Conservation (phyloP, 2,888 invertebrate species). For the Clusia tigrina region DNA sequence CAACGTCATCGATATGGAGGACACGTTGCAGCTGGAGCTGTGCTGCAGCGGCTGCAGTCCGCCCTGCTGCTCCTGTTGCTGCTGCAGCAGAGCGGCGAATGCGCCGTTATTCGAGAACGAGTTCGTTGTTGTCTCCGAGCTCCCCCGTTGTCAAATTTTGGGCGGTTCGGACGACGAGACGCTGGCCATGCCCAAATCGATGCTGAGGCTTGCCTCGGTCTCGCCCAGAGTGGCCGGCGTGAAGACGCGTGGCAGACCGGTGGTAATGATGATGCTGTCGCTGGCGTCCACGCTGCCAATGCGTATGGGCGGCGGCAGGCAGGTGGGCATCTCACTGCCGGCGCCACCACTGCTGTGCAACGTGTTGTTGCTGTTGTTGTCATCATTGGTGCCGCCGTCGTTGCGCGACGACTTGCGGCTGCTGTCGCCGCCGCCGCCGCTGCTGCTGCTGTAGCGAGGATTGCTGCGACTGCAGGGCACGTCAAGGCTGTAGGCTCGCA, state of each 20-base stretch:
- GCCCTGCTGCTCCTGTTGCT: slow-evolving; percentile 34
- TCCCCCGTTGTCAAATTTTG: slow-evolving; percentile 65
- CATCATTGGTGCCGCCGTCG: slow-evolving; percentile 52
- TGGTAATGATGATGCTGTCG: slow-evolving; percentile 44
- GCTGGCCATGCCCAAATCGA: slow-evolving; percentile 55
- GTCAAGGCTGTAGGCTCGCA: slow-evolving; percentile 64
- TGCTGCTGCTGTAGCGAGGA: slow-evolving; percentile 58
- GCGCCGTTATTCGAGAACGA: slow-evolving; percentile 56
- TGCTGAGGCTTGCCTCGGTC: slow-evolving; percentile 50
- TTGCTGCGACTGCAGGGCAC: slow-evolving; percentile 58
- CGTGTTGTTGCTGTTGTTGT: slow-evolving; percentile 62
- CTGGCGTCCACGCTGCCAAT: slow-evolving; percentile 53
- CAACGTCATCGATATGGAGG: slow-evolving; percentile 61
- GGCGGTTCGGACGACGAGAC: slow-evolving; percentile 54
- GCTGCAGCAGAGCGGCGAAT: slow-evolving; percentile 41
- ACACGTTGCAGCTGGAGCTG: slow-evolving; percentile 60
- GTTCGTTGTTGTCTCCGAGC: slow-evolving; percentile 57
- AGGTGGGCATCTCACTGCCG: slow-evolving; percentile 45
- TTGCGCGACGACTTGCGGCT: slow-evolving; percentile 62
- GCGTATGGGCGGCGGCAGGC: slow-evolving; percentile 52
- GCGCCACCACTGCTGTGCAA: slow-evolving; percentile 60
- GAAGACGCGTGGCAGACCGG: slow-evolving; percentile 41
- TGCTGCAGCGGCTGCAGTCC: slow-evolving; percentile 44
- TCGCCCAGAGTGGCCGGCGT: slow-evolving; percentile 41
- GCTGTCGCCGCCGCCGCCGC: slow-evolving; percentile 57